Percentiles rank a stretch among this genome's conserved stretches.
Evolutionary conservation across 2,797 vertebrate genomes (phyloP).

Genomic region (Corythornis leucogaster): DNA sequence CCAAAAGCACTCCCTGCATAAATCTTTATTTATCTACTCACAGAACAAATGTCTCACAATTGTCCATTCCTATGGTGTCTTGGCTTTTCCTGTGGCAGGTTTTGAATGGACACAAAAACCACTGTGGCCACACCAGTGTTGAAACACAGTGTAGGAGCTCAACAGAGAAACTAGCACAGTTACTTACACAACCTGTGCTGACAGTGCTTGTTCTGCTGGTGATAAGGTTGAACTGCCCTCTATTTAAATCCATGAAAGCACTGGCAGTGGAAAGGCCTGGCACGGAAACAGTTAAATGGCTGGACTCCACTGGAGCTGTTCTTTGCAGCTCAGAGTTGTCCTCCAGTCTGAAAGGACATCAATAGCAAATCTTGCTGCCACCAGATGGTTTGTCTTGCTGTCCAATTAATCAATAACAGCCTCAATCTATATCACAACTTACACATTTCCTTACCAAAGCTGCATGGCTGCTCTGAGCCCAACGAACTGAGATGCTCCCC

Average conservation of each 20-base stretch:
- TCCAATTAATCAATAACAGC: conserved; percentile 35
- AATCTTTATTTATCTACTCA: not conserved
- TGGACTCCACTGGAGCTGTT: not conserved
- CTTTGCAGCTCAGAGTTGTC: not conserved
- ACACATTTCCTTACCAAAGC: conserved; percentile 4
- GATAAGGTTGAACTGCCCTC: not conserved
- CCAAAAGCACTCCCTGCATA: not conserved
- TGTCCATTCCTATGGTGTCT: fast-evolving
- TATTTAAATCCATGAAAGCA: not conserved
- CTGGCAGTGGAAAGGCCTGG: not conserved
- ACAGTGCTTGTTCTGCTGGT: not conserved
- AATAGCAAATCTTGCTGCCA: conserved; percentile 6
- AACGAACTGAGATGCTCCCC: not conserved
- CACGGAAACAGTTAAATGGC: not conserved
- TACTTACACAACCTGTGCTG: not conserved
- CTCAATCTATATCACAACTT: not conserved
- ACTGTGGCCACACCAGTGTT: fast-evolving
- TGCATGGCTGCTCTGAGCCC: not conserved
- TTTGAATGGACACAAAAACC: not conserved
- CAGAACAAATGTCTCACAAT: not conserved
- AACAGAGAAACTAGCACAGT: not conserved
- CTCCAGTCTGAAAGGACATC: conserved; percentile 17
- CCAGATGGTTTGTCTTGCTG: conserved; percentile 44
- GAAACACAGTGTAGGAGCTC: not conserved
- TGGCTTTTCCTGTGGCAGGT: not conserved